These are phyloP conservation scores for Tokudaia tokunoshimensis DNA, from an alignment of 2,797 vertebrate species.

Conservation along the genomic window DNA sequence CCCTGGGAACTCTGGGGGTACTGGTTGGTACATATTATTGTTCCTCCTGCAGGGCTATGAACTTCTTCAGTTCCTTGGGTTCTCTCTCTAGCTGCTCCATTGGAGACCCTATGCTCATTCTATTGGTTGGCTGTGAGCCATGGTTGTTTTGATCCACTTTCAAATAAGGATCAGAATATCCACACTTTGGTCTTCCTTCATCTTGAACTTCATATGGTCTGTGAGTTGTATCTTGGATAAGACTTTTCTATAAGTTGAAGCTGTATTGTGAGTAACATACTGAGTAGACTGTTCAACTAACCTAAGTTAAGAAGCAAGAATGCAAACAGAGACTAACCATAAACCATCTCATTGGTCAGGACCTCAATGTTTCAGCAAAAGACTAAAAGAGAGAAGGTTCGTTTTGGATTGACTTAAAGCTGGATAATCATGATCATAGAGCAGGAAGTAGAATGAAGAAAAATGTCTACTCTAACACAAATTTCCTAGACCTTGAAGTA, in stretches of 20 bases:
- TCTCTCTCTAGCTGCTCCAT: too few relatives aligned
- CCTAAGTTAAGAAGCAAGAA: conserved; percentile 34
- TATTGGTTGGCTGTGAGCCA: too few relatives aligned
- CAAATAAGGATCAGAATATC: too few relatives aligned
- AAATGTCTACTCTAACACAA: conserved; percentile 62
- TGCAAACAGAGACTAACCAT: conserved; percentile 13
- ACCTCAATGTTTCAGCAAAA: conserved; percentile 13
- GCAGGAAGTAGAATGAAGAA: conserved; percentile 49
- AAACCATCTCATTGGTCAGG: conserved; percentile 51
- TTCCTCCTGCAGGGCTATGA: too few relatives aligned
- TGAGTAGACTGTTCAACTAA: conserved; percentile 33
- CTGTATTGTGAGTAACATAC: background rate
- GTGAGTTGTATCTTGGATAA: too few relatives aligned
- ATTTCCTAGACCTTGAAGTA: background rate
- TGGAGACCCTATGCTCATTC: too few relatives aligned
- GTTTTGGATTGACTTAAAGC: conserved; percentile 44
- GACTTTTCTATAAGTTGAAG: background rate
- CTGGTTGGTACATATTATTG: too few relatives aligned
- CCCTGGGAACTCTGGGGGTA: too few relatives aligned
- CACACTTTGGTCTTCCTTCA: too few relatives aligned
- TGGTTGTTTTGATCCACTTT: too few relatives aligned
- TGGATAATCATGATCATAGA: conserved; percentile 59
- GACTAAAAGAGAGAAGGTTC: conserved; percentile 60
- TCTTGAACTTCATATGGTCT: too few relatives aligned
- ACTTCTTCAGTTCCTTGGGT: too few relatives aligned